A percentile compares a stretch with the other conserved stretches of the same genome.
Evolutionary conservation across 2,113 vertebrate genomes (phyloP).

Genomic region (Pipra filicauda): DNA sequence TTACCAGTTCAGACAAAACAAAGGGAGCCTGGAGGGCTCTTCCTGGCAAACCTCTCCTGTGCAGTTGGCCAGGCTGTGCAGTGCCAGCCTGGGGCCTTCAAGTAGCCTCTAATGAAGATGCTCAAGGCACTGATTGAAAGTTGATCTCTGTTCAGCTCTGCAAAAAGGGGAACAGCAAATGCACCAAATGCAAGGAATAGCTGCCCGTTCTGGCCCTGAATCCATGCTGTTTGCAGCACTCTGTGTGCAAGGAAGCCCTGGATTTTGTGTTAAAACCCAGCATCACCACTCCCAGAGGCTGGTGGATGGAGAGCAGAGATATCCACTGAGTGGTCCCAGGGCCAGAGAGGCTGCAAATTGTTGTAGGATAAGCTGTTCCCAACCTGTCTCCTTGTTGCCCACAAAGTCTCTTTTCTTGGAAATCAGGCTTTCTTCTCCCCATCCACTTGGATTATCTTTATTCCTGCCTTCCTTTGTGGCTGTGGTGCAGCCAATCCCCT

Average conservation of each 20-base stretch:
- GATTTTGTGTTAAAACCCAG: neutral
- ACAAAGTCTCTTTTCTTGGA: neutral
- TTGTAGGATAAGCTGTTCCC: neutral
- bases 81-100: neutral
- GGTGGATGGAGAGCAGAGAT: neutral
- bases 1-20: neutral
- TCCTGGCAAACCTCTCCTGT: neutral
- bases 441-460: neutral
- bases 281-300: neutral
- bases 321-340: neutral
- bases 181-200: rapidly evolving
- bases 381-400: neutral
- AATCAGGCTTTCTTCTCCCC: neutral
- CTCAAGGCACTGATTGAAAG: neutral
- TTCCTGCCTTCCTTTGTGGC: neutral
- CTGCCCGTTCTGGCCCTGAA: rapidly evolving
- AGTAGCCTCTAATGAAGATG: neutral
- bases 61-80: neutral
- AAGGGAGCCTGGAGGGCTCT: rapidly evolving
- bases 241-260: neutral
- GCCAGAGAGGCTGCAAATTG: neutral
- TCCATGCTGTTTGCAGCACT: rapidly evolving
- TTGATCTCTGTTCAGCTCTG: neutral
- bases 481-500: neutral
- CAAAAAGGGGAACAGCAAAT: neutral